Evolutionary conservation across 2,113 vertebrate species (phyloP), one percentile per base, ranked within the genome.

Genomic region (Rattus rattus): DNA sequence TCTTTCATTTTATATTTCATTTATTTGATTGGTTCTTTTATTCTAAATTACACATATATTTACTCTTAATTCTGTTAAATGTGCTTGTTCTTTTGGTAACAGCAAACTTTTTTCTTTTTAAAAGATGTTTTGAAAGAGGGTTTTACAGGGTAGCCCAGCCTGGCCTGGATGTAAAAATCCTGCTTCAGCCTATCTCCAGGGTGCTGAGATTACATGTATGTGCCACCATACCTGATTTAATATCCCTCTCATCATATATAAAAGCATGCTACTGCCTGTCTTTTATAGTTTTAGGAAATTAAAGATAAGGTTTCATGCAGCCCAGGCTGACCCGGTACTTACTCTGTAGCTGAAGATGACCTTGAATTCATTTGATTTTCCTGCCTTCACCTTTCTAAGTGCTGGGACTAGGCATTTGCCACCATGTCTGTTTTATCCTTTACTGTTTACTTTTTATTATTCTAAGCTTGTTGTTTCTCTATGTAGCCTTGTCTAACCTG

Each of bases 201-300:
- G 59, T 67, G 39, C 61, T 85, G 83, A 14, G 13, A 85, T 30
- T 67, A 67, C 26, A 26, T 61, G 20, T 14, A 39, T 63, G 22
- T 11, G 36, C 22, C 36, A 84, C 81, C n/a, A 24, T 24, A 26
- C 36, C 56, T 43, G 54, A n/a, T 5, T 92, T 88, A 83, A 90
- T 30, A 88, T 84, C 16, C 77, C 89, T 95, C 92, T 73, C 61
- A 81, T 87, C 47, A 97, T 14, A 90, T 92, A 54, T 90, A 92
- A 94, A 94, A 96, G 8, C n/a, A 26, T 47, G 86, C 43, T 67
- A 22, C 84, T 94, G 94, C 90, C 70, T 80, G 52, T 56, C 30
- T 24, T 80, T 56, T 75, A 43, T 75, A 33, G 30, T 80, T 80
- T 36, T 26, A 75, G 22, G 39, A 75, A 43, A 43, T 75, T 43